Evolutionary conservation across 1,140 invertebrate species (phyloP).

Genomic region (Drosophila lini): DNA sequence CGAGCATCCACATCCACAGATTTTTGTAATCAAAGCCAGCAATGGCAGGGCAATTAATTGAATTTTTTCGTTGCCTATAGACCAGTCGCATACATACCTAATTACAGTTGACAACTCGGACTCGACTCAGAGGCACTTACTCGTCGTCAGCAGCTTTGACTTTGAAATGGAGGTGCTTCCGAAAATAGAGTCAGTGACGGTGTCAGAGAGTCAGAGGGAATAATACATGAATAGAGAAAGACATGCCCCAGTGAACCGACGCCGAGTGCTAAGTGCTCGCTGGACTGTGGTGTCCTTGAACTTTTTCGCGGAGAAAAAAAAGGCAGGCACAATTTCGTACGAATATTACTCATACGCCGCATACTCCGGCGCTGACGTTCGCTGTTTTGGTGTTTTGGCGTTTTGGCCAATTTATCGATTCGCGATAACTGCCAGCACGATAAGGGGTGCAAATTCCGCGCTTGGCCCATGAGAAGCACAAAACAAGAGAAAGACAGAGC

Average conservation of each 20-base stretch:
- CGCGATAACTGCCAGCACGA: constrained; percentile 33
- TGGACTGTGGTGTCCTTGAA: constrained; percentile 59
- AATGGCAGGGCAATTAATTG: constrained; percentile 16
- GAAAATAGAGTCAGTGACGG: neutral
- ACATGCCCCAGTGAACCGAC: neutral
- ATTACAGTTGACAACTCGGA: constrained; percentile 4
- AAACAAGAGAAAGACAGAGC: constrained; percentile 10
- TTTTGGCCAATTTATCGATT: constrained; percentile 61
- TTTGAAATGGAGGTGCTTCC: constrained; percentile 6
- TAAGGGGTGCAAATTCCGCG: constrained; percentile 55
- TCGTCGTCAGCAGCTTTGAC: neutral
- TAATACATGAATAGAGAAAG: constrained; percentile 5
- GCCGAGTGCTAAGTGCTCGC: constrained; percentile 14
- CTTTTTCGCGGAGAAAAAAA: constrained; percentile 16
- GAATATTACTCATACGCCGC: constrained; percentile 56
- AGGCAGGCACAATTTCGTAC: constrained; percentile 3
- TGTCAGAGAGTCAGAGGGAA: neutral
- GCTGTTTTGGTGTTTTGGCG: constrained; percentile 7
- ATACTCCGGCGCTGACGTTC: constrained; percentile 20
- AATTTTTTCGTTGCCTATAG: neutral
- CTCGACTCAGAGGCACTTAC: neutral
- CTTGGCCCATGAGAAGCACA: constrained; percentile 32
- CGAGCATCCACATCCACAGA: constrained; percentile 6
- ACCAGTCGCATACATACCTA: constrained; percentile 28
- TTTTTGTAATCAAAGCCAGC: constrained; percentile 30